These are phyloP conservation scores for Pangasianodon hypophthalmus DNA, from an alignment of 2,113 vertebrate species.

Conservation along the genomic window DNA sequence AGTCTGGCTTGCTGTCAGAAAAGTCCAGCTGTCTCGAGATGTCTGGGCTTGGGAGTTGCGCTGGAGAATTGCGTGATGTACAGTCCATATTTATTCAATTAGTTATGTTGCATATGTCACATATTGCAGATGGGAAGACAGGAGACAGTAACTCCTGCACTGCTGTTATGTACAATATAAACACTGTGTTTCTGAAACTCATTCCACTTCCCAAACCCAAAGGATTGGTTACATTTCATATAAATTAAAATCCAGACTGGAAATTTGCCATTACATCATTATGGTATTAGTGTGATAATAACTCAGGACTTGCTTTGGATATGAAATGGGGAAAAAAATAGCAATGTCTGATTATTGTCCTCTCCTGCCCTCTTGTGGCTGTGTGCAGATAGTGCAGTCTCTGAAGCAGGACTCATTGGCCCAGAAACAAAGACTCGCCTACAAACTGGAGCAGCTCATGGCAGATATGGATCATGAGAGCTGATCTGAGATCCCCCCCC, in stretches of 20 bases:
- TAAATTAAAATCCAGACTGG: neutral
- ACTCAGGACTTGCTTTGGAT: too few species aligned
- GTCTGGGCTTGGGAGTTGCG: neutral
- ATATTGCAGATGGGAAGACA: neutral
- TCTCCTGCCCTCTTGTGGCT: constrained; percentile 27
- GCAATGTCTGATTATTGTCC: neutral
- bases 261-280: too few species aligned
- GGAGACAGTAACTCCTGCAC: neutral
- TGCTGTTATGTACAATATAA: neutral
- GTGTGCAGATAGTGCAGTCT: constrained; percentile 83
- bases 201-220: neutral
- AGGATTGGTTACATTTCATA: neutral
- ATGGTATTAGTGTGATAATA: neutral
- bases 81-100: neutral
- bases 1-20: neutral
- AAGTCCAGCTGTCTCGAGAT: neutral
- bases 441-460: constrained; percentile 95
- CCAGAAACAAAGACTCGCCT: constrained; percentile 86
- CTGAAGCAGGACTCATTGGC: constrained; percentile 93
- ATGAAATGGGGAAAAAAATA: too few species aligned
- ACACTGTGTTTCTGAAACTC: neutral
- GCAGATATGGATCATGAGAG: constrained; percentile 92
- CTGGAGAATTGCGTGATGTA: neutral
- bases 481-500: constrained; percentile 71
- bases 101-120: neutral